Conservation (phyloP, 2,888 invertebrate genomes). For the Heliothis peltigera region DNA sequence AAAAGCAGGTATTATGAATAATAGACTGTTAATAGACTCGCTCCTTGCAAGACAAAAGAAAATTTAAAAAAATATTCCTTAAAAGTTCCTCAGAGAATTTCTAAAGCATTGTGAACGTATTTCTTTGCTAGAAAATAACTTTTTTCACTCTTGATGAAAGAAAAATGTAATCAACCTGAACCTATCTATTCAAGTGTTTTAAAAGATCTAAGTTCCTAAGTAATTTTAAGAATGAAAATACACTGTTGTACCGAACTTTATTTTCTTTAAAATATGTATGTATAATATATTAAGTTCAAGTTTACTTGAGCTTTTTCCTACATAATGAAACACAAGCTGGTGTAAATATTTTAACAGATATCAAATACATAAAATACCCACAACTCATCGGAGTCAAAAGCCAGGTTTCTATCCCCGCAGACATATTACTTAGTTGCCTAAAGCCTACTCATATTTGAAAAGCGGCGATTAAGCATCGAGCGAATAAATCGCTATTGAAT, state of each 20-base stretch:
- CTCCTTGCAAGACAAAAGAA: background rate
- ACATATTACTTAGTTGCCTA: constrained; percentile 67
- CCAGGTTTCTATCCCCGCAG: constrained; percentile 62
- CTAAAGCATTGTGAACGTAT: background rate
- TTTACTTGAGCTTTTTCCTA: constrained; percentile 22
- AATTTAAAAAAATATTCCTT: background rate
- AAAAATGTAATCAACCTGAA: constrained; percentile 58
- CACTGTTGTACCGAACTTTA: constrained; percentile 11
- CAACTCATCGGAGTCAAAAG: constrained; percentile 43
- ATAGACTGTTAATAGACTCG: background rate
- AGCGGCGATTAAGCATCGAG: constrained; percentile 73
- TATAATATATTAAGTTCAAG: too few relatives aligned
- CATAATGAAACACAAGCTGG: constrained; percentile 3
- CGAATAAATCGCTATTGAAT: constrained; percentile 83
- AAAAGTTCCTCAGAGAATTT: constrained; percentile 14
- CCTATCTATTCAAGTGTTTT: constrained; percentile 41
- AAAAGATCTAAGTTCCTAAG: constrained; percentile 35
- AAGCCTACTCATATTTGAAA: constrained; percentile 76
- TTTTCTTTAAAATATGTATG: constrained; percentile 21
- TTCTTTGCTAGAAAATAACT: constrained; percentile 30
- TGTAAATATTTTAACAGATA: background rate
- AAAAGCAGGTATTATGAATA: background rate
- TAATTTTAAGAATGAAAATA: constrained; percentile 19
- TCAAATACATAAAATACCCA: background rate
- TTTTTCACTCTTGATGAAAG: constrained; percentile 44